These are phyloP conservation scores for Mayetiola destructor DNA, from an alignment of 2,888 invertebrate species.

Conservation along the genomic window DNA sequence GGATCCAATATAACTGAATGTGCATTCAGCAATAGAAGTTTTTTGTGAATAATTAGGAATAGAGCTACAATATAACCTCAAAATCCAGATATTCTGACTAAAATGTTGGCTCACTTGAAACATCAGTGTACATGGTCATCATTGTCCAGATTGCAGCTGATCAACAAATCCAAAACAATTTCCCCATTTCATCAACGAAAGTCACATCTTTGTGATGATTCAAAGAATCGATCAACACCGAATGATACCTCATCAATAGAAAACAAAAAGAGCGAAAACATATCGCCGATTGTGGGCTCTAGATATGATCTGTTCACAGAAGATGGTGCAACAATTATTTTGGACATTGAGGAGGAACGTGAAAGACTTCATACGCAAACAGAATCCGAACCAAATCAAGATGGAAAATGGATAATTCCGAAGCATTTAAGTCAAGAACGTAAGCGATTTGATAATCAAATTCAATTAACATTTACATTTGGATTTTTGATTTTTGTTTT, in stretches of 20 bases:
- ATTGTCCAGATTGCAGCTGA: no score
- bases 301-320: constrained; percentile 60
- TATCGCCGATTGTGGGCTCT: constrained; percentile 37
- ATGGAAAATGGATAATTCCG: constrained; percentile 20
- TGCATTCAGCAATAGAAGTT: no score
- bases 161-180: background rate
- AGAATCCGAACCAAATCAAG: constrained; percentile 23
- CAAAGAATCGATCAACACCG: no score
- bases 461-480: background rate
- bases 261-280: background rate
- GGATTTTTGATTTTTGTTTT: constrained; percentile 9
- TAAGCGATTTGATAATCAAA: background rate
- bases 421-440: constrained; percentile 26
- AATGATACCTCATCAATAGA: no score
- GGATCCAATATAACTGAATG: no score
- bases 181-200: background rate
- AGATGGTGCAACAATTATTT: constrained; percentile 50
- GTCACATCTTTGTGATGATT: background rate
- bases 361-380: constrained; percentile 24
- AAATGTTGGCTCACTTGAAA: no score
- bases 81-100: no score
- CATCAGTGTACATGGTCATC: no score
- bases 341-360: constrained; percentile 58
- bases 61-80: no score
- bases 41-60: no score